Evolutionary conservation across 1,140 invertebrate genomes (phyloP).

Genomic region (Pemphigus obesinymphae): DNA sequence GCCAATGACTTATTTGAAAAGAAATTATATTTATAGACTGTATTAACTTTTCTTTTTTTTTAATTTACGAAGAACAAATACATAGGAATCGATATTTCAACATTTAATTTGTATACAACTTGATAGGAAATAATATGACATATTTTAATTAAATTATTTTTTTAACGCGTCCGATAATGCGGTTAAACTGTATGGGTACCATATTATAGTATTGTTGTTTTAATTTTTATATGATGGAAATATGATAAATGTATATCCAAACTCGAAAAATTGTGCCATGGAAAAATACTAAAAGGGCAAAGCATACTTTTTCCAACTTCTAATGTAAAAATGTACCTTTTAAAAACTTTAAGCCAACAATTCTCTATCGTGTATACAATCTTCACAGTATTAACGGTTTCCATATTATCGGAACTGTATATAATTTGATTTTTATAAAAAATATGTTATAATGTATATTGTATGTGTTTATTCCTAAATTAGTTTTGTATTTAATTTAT

Average conservation of each 20-base stretch:
- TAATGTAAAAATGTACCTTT: neutral
- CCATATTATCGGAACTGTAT: neutral
- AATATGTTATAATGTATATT: neutral
- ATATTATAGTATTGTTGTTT: no score
- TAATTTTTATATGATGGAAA: neutral
- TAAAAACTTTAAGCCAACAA: neutral
- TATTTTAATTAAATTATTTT: no score
- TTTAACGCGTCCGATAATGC: no score
- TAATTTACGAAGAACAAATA: no score
- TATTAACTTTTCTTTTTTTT: no score
- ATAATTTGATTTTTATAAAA: neutral
- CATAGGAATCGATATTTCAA: no score
- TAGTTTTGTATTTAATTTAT: conserved; percentile 35
- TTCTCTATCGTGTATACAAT: neutral
- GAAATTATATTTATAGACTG: neutral
- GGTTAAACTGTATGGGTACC: no score
- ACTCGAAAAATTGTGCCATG: conserved; percentile 15
- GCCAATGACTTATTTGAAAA: neutral
- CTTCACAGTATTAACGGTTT: conserved; percentile 1
- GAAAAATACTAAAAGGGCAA: neutral
- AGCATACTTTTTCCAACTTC: neutral
- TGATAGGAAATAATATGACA: no score
- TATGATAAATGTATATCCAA: neutral
- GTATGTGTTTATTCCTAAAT: conserved; percentile 31
- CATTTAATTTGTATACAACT: no score